Conservation (phyloP, 2,888 invertebrate species). For the Tribolium freemani region DNA sequence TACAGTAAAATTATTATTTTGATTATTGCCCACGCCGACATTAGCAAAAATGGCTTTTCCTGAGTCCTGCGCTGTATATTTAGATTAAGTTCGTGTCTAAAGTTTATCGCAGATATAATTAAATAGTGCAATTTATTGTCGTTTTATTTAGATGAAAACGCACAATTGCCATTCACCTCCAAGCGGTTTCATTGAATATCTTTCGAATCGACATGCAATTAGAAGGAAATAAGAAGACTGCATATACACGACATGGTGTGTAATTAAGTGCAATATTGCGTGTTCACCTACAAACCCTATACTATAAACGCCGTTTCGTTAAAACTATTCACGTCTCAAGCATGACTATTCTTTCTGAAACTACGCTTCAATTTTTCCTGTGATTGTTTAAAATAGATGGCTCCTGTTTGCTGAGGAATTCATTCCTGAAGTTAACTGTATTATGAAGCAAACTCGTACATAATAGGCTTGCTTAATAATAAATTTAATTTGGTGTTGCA, state of each 20-base stretch:
- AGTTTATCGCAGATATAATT: constrained; percentile 40
- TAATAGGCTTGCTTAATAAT: constrained; percentile 39
- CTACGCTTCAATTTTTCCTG: background rate
- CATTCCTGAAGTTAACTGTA: constrained; percentile 29
- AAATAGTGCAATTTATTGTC: constrained; percentile 53
- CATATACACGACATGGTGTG: constrained; percentile 57
- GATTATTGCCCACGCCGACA: background rate
- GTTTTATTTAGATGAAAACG: constrained; percentile 52
- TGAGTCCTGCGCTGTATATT: background rate
- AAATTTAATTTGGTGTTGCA: constrained; percentile 42
- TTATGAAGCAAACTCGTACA: constrained; percentile 31
- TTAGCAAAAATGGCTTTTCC: too few species aligned
- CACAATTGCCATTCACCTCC: constrained; percentile 43
- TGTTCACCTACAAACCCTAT: constrained; percentile 46
- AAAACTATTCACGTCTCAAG: constrained; percentile 29
- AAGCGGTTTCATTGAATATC: constrained; percentile 52
- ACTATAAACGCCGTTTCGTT: constrained; percentile 28
- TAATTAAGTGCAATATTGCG: constrained; percentile 62
- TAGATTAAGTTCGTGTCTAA: constrained; percentile 1
- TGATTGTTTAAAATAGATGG: background rate
- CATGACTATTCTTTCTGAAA: constrained; percentile 16
- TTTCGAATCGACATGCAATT: constrained; percentile 62
- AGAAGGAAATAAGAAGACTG: constrained; percentile 60
- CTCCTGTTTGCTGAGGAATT: constrained; percentile 19
- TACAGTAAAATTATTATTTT: background rate